Conservation (phyloP, 2,797 vertebrate species). For the Myioborus miniatus region DNA sequence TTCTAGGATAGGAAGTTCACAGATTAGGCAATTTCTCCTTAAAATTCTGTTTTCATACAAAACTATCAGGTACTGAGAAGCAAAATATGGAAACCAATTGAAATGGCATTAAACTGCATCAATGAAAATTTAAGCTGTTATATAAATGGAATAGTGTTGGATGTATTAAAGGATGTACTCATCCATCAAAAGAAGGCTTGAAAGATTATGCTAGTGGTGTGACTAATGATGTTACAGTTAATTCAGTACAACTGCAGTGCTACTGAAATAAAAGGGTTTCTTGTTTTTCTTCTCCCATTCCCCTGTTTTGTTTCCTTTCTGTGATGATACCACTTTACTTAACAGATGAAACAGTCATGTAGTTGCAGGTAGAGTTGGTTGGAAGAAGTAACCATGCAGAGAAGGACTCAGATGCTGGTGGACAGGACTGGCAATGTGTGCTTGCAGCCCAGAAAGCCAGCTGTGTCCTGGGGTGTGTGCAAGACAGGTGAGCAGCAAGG, state of each 20-base stretch:
- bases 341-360: not conserved
- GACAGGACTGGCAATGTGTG: not conserved
- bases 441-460: not conserved
- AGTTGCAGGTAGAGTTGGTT: not conserved
- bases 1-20: not conserved
- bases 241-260: not conserved
- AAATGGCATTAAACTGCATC: not conserved
- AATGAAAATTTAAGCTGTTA: not conserved
- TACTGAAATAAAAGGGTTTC: not conserved
- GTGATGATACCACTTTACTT: not conserved
- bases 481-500: not conserved
- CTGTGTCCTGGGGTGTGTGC: not conserved
- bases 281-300: not conserved
- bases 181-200: slow-evolving; percentile 19
- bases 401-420: not conserved
- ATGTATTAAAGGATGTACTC: not conserved
- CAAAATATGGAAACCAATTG: not conserved
- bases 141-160: not conserved
- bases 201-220: not conserved
- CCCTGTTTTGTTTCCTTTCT: not conserved
- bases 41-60: not conserved
- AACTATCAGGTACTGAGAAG: not conserved
- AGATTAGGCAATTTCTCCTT: not conserved
- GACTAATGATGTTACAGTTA: slow-evolving; percentile 19
- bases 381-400: not conserved